Percentiles rank a stretch among this genome's conserved stretches.
These are phyloP conservation scores for Dendrolimus punctatus DNA, from an alignment of 1,140 invertebrate species.

Conservation along the genomic window DNA sequence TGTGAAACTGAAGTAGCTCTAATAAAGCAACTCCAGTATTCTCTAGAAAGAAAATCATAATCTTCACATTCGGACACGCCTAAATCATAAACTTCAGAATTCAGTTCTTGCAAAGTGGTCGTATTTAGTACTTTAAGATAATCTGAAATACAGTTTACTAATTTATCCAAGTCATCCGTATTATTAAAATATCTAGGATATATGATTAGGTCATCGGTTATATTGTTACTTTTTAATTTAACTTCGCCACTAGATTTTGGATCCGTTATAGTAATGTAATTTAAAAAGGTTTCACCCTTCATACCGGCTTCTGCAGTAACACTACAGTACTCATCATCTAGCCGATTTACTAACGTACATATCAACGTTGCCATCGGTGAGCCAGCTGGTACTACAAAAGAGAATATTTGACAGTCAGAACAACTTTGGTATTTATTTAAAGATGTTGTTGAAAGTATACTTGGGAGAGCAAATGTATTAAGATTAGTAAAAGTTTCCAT, in stretches of 20 bases:
- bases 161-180: slow-evolving; percentile 79
- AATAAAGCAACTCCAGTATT: slow-evolving; percentile 76
- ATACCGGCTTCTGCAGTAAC: too few species aligned
- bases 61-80: slow-evolving; percentile 63
- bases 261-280: too few species aligned
- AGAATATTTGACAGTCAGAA: too few species aligned
- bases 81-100: slow-evolving; percentile 51
- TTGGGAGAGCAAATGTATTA: slow-evolving; percentile 82
- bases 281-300: too few species aligned
- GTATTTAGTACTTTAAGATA: slow-evolving; percentile 70
- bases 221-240: slow-evolving; percentile 82
- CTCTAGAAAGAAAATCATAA: slow-evolving; percentile 74
- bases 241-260: slow-evolving; percentile 84
- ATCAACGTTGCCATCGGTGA: too few species aligned
- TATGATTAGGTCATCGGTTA: slow-evolving; percentile 88
- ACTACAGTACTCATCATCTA: too few species aligned
- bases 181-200: slow-evolving; percentile 90
- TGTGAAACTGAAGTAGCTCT: slow-evolving; percentile 40
- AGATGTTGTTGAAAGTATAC: too few species aligned
- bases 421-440: too few species aligned
- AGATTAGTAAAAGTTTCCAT: slow-evolving; percentile 74
- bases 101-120: slow-evolving; percentile 66
- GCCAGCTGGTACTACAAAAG: too few species aligned
- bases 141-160: slow-evolving; percentile 83
- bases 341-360: too few species aligned